A percentile compares a stretch with the other conserved stretches of the same genome.
Evolutionary conservation across 2,888 invertebrate genomes (phyloP).

Genomic region (Aquatica leii): DNA sequence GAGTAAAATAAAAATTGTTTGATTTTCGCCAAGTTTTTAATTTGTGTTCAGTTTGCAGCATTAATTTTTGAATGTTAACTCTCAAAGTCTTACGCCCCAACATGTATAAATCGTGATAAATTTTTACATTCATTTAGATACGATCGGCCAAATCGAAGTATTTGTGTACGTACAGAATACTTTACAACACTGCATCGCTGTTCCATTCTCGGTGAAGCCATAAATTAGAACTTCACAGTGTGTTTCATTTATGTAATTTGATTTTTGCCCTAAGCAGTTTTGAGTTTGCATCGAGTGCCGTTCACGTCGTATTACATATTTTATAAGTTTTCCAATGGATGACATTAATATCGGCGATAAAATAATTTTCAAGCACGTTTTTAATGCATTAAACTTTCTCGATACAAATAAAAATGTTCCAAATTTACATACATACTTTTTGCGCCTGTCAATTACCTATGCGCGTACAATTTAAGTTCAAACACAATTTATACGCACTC

Average conservation of each 20-base stretch:
- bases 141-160: constrained; percentile 50
- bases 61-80: constrained; percentile 54
- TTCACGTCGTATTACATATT: constrained; percentile 55
- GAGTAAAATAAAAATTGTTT: constrained; percentile 42
- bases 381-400: constrained; percentile 36
- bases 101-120: constrained; percentile 57
- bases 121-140: constrained; percentile 56
- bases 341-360: constrained; percentile 52
- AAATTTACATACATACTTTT: not conserved
- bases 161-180: constrained; percentile 18
- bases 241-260: constrained; percentile 62
- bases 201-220: constrained; percentile 50
- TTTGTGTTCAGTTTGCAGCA: constrained; percentile 53
- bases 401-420: constrained; percentile 3
- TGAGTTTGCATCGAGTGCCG: constrained; percentile 52
- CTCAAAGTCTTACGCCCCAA: constrained; percentile 49
- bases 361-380: constrained; percentile 37
- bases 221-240: constrained; percentile 61
- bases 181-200: constrained; percentile 44
- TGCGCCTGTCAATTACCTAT: too few relatives aligned
- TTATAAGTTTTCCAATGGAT: constrained; percentile 57
- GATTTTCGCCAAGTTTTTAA: constrained; percentile 53
- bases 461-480: too few relatives aligned
- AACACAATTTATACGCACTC: too few relatives aligned
- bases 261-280: constrained; percentile 56